Evolutionary conservation across 2,888 invertebrate genomes (phyloP), one percentile per base, ranked within the genome.

Genomic region (Strigamia crassipes): DNA sequence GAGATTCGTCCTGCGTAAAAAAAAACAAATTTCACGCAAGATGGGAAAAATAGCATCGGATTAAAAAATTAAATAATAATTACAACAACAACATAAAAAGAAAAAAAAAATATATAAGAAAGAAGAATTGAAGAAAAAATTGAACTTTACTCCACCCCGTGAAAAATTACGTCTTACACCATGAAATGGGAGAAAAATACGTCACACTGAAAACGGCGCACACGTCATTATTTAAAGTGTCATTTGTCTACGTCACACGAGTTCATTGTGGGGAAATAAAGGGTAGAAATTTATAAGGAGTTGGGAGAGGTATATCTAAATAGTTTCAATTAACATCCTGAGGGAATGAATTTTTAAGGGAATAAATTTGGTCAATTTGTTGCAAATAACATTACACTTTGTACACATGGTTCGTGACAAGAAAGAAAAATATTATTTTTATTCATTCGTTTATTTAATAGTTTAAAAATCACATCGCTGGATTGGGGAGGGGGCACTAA

Each of bases 161-260:
- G 73, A 73, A 73, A 73, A 73, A 73, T 23, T 73, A 73, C 73
- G 73, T 73, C 73, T 27, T 31, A 73, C 73, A 73, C 73, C 73
- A 73, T 73, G 73, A 73, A 73, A 73, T 73, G 31, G 73, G 73
- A 73, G 73, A 73, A 73, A 61, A 73, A 73, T 73, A 73, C 73
- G 31, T 73, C 73, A 73, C 73, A 73, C 73, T 31, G 73, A 73
- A 73, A 73, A 73, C 31, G 12, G 73, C 31, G 23, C 73, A 73
- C 73, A 73, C 73, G 73, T 73, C 73, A 27, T 73, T 73, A n/a
- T 73, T 31, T 31, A 73, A 73, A 73, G 73, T 73, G 73, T 73
- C 73, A 73, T 31, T 73, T 73, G 31, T 73, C 27, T 27, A 73
- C 73, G 73, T 27, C 73, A 73, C 73, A 73, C 73, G n/a, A 73